These are phyloP conservation scores for Armadillidium nasatum DNA, from an alignment of 1,140 invertebrate genomes.

Conservation along the genomic window DNA sequence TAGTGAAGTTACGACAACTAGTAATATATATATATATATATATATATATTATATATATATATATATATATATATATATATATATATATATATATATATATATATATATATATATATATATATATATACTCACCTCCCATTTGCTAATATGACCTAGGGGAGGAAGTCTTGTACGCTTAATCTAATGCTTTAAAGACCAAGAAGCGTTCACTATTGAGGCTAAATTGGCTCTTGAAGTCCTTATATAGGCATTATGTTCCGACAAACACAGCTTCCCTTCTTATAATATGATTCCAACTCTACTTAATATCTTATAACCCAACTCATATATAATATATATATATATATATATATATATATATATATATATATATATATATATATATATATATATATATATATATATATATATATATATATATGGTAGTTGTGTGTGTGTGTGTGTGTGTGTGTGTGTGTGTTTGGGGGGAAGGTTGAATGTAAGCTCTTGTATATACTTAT, in stretches of 20 bases:
- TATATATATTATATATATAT: conserved; percentile 11
- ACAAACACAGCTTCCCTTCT: neutral
- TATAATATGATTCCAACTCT: too few species aligned
- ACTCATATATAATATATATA: too few species aligned
- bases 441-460: neutral
- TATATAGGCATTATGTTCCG: neutral
- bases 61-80: conserved; percentile 15
- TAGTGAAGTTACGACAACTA: too few species aligned
- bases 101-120: conserved; percentile 6
- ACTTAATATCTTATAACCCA: too few species aligned
- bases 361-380: conserved; percentile 2
- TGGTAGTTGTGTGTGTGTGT: neutral
- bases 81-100: conserved; percentile 12
- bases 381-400: neutral
- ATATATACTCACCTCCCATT: neutral
- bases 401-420: conserved; percentile 15
- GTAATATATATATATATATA: too few species aligned
- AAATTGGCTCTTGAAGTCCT: neutral
- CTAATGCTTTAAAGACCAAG: neutral
- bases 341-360: too few species aligned
- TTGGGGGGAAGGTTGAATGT: neutral
- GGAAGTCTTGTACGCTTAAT: neutral
- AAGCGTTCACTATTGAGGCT: neutral
- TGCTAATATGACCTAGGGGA: neutral
- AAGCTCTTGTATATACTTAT: neutral